A percentile compares a stretch with the other conserved stretches of the same genome.
Conservation (phyloP, 2,888 invertebrate genomes). For the Leptarthrus brevirostris region DNA sequence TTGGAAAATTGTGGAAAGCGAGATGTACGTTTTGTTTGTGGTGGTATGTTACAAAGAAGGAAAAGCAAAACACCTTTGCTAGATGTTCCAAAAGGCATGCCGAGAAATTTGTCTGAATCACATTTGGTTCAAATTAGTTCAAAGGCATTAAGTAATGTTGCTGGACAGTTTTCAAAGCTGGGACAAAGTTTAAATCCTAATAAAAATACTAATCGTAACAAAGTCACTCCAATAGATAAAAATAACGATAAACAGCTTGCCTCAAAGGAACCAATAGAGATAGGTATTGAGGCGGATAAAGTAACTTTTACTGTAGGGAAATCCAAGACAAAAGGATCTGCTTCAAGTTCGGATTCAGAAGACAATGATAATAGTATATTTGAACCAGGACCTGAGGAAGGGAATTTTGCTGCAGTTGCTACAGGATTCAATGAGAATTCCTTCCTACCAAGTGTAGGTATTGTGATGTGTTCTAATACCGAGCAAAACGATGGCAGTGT, state of each 20-base stretch:
- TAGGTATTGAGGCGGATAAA: slow-evolving; percentile 55
- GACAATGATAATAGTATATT: slow-evolving; percentile 76
- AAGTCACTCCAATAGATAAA: slow-evolving; percentile 68
- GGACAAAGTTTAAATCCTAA: slow-evolving; percentile 69
- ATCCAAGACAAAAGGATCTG: slow-evolving; percentile 59
- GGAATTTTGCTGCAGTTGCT: slow-evolving; percentile 58
- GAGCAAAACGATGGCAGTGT: slow-evolving; percentile 55
- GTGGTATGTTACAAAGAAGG: slow-evolving; percentile 76
- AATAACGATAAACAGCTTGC: slow-evolving; percentile 56
- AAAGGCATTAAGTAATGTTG: slow-evolving; percentile 86
- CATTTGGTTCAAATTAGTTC: slow-evolving; percentile 85
- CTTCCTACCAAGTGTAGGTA: slow-evolving; percentile 75
- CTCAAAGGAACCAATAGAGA: slow-evolving; percentile 59
- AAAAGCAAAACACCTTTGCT: slow-evolving; percentile 70
- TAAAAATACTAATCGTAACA: slow-evolving; percentile 66
- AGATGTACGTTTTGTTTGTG: slow-evolving; percentile 75
- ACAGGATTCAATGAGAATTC: slow-evolving; percentile 67
- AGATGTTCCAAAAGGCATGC: slow-evolving; percentile 65
- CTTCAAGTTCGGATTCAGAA: slow-evolving; percentile 72
- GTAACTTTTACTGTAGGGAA: slow-evolving; percentile 60
- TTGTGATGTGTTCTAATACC: slow-evolving; percentile 69
- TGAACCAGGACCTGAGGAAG: slow-evolving; percentile 63
- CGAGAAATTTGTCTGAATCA: slow-evolving; percentile 89
- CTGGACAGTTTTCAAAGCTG: slow-evolving; percentile 87
- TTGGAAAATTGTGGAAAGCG: slow-evolving; percentile 78